Base-by-base conservation (phyloP, 2,113 vertebrate genomes). In the Pollimyrus isidori region DNA sequence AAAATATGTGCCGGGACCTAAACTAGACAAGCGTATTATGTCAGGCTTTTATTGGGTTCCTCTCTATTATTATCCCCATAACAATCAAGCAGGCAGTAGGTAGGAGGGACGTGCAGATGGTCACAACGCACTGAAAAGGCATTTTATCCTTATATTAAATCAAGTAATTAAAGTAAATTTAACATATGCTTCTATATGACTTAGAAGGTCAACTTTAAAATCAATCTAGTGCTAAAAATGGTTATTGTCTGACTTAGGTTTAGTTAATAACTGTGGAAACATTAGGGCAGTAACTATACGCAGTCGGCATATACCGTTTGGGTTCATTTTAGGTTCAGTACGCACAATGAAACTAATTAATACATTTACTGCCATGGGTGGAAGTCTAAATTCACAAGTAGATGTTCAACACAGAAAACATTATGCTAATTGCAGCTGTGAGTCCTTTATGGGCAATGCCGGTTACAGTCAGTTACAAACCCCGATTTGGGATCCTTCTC, bases 1-100 rank as follows among this genome's bases (percentile, higher is more conserved):
- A 82, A 88, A 80, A 91, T 90, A 82, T 3, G 1, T 50, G 65
- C 73, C 89, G 85, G 90, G 88, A 49, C n/a, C 58, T 73, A 21
- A 73, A 17, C 17, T 26, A n/a, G 46, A 87, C 26, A 86, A n/a
- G 86, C 2, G 42, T 69, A 35, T 49, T 35, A 73, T 65, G 35
- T 30, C 73, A 52, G 52, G 39, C 73, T 82, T 56, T 50, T 73
- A 52, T 35, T 56, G 49, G 39, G 49, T 45, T 45, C 48, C 48
- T 48, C 30, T 56, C 49, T 35, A 49, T 88, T 10, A 73, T 82
- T 80, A 89, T 73, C 88, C 88, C 83, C 30, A 83, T n/a, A 52
- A 83, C n/a, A 42, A 53, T 23, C 35, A 5, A 42, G 46, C 45
- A 50, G 46, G 48, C 50, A 35, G 17, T 56, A 26, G 48, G 11